Conservation (phyloP, 2,888 invertebrate genomes). For the Apamea anceps region DNA sequence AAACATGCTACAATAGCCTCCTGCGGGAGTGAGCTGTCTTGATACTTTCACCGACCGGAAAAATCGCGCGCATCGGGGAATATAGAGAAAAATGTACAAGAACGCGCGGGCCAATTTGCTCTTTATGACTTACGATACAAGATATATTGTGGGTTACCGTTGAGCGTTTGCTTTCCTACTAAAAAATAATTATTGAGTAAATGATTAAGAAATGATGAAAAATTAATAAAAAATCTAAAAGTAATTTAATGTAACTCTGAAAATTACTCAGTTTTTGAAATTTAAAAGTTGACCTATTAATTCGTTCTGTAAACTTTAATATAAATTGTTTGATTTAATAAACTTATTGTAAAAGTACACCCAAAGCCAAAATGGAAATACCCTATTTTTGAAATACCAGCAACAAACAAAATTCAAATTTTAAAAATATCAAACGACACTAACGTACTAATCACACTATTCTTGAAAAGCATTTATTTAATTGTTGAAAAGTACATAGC, state of each 20-base stretch:
- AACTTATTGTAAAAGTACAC: background rate
- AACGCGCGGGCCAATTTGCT: constrained; percentile 66
- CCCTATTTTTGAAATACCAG: background rate
- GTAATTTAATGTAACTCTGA: background rate
- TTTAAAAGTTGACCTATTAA: background rate
- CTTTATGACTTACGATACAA: constrained; percentile 58
- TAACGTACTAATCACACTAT: no score
- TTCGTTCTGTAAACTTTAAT: background rate
- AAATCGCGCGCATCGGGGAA: constrained; percentile 68
- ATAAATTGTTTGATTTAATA: background rate
- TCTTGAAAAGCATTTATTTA: background rate
- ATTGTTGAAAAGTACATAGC: background rate
- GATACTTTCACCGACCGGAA: constrained; percentile 79
- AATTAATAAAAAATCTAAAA: no score
- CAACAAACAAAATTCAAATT: background rate
- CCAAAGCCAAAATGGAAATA: background rate
- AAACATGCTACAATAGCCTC: constrained; percentile 90
- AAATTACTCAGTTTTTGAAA: background rate
- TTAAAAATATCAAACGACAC: background rate
- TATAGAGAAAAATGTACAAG: constrained; percentile 57
- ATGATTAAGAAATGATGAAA: constrained; percentile 5
- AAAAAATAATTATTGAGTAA: constrained; percentile 37
- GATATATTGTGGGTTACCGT: constrained; percentile 20
- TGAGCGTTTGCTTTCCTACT: constrained; percentile 16
- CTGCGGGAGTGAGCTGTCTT: constrained; percentile 80